Evolutionary conservation across 2,797 vertebrate genomes (phyloP).

Genomic region (Poeciliopsis gracilis): DNA sequence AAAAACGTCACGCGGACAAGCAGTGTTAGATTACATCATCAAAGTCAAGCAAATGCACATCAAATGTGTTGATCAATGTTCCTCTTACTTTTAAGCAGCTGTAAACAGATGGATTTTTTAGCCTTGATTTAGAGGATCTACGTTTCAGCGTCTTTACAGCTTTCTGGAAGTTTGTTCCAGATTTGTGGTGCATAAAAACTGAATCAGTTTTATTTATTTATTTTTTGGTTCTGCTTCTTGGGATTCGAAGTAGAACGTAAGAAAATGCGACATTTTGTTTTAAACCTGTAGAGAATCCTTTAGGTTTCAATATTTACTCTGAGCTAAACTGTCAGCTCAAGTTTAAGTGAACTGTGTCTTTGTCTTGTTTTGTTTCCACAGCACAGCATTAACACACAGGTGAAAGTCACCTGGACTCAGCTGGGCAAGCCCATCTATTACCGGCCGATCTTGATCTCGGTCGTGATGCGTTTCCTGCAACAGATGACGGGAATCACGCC

Average conservation of each 20-base stretch:
- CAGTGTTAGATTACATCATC: too few relatives aligned
- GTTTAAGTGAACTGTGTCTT: neutral
- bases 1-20: too few relatives aligned
- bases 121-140: too few relatives aligned
- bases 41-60: too few relatives aligned
- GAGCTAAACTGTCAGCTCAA: neutral
- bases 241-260: neutral
- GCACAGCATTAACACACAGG: conserved; percentile 71
- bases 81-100: too few relatives aligned
- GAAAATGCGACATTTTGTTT: neutral
- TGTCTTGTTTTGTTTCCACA: conserved; percentile 40
- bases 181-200: too few relatives aligned
- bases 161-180: too few relatives aligned
- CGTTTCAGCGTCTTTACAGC: too few relatives aligned
- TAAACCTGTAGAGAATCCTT: neutral
- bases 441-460: conserved; percentile 86
- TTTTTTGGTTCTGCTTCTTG: too few relatives aligned
- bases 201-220: too few relatives aligned
- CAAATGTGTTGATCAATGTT: too few relatives aligned
- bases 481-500: conserved; percentile 94
- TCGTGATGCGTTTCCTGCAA: conserved; percentile 92
- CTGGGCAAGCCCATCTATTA: conserved; percentile 82
- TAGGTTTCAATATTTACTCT: neutral
- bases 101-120: too few relatives aligned
- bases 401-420: conserved; percentile 78